Evolutionary conservation across 2,888 invertebrate species (phyloP).

Genomic region (Apotomis turbidana): DNA sequence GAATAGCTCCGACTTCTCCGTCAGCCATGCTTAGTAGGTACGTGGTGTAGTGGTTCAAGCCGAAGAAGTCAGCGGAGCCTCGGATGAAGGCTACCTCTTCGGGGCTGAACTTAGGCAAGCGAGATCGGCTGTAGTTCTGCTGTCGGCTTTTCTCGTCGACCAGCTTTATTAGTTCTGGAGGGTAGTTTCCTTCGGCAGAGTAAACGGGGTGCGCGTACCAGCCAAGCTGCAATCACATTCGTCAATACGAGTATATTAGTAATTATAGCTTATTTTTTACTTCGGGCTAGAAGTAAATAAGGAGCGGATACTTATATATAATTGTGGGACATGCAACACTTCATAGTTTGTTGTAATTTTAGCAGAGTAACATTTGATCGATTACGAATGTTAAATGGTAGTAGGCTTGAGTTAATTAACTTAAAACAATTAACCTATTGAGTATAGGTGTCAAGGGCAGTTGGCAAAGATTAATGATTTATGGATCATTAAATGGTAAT

Average conservation of each 20-base stretch:
- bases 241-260: no score
- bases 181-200: constrained; percentile 83
- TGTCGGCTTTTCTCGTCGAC: constrained; percentile 80
- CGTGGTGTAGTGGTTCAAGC: constrained; percentile 79
- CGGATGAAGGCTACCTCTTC: constrained; percentile 75
- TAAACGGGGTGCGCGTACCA: constrained; percentile 84
- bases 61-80: constrained; percentile 80
- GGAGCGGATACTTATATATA: no score
- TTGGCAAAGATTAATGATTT: background rate
- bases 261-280: no score
- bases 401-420: no score
- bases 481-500: background rate
- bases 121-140: constrained; percentile 82
- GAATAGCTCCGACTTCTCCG: constrained; percentile 71
- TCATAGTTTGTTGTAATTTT: no score
- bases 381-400: no score
- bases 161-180: constrained; percentile 77
- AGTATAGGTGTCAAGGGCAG: constrained; percentile 53
- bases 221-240: constrained; percentile 66
- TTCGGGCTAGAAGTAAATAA: no score
- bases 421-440: constrained; percentile 39
- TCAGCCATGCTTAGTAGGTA: constrained; percentile 75
- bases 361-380: no score
- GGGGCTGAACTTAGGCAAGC: constrained; percentile 82
- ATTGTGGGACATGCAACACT: no score